Conservation (phyloP, 2,888 invertebrate genomes). For the Agriotes lineatus region DNA sequence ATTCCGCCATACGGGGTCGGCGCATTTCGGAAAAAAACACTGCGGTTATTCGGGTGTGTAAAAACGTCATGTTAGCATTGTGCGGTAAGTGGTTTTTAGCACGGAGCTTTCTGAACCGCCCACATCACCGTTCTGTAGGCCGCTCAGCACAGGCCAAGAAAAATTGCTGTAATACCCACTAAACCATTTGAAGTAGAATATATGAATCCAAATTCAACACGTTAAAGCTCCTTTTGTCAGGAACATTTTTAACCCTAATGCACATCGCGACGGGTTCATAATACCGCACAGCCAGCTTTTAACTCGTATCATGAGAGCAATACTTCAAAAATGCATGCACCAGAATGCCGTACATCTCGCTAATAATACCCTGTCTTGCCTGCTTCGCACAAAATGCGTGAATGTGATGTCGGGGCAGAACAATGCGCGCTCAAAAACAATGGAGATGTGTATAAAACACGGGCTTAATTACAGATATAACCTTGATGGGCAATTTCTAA, state of each 20-base stretch:
- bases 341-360: conserved; percentile 52
- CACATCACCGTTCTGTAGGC: conserved; percentile 34
- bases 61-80: conserved; percentile 33
- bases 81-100: conserved; percentile 38
- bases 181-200: conserved; percentile 45
- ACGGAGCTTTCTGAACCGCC: conserved; percentile 30
- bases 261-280: conserved; percentile 53
- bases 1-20: neutral
- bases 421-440: conserved; percentile 55
- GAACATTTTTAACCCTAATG: conserved; percentile 59
- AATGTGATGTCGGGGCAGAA: conserved; percentile 54
- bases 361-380: conserved; percentile 55
- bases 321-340: conserved; percentile 48
- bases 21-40: neutral
- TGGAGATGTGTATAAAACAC: conserved; percentile 54
- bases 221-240: conserved; percentile 56
- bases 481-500: conserved; percentile 46
- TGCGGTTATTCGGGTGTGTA: conserved; percentile 19
- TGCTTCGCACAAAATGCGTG: conserved; percentile 60
- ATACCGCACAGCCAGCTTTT: conserved; percentile 52
- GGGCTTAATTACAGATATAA: conserved; percentile 53
- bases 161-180: conserved; percentile 45
- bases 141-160: conserved; percentile 34
- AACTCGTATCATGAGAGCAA: conserved; percentile 48
- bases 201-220: conserved; percentile 53